phyloP scores from a whole-genome alignment of 2,113 vertebrate genomes.

The Hippocampus comes region DNA sequence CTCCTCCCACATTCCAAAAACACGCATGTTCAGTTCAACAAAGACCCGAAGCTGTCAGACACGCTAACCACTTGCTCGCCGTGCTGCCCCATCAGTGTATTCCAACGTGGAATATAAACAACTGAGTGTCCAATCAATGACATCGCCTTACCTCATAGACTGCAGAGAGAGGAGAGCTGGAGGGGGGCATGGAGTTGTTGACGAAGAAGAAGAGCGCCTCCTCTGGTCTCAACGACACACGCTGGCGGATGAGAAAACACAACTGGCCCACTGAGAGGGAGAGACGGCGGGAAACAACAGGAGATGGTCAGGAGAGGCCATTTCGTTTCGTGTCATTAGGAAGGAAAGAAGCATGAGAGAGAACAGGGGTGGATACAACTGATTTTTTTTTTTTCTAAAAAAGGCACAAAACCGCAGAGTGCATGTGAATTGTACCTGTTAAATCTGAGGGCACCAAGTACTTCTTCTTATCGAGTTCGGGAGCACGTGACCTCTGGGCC shows the following conservation, averaged over 20 bases:
- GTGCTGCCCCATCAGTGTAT: too few species aligned
- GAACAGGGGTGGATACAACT: too few species aligned
- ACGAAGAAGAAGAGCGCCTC: conserved; percentile 98
- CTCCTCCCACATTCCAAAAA: too few species aligned
- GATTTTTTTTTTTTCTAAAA: neutral
- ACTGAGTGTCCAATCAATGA: neutral
- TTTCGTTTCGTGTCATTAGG: conserved; percentile 12
- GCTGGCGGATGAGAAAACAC: conserved; percentile 95
- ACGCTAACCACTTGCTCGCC: too few species aligned
- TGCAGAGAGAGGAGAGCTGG: conserved; percentile 90
- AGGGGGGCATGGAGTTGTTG: conserved; percentile 94
- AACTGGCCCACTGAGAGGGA: conserved; percentile 85
- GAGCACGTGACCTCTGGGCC: conserved; percentile 87
- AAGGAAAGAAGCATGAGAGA: neutral
- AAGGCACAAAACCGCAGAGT: neutral
- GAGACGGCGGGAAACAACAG: neutral
- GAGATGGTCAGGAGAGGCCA: neutral
- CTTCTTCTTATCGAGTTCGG: conserved; percentile 97
- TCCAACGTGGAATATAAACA: too few species aligned
- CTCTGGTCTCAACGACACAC: conserved; percentile 91
- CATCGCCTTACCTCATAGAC: conserved; percentile 87
- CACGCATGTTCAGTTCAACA: too few species aligned
- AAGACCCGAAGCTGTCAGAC: too few species aligned
- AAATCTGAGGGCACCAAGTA: conserved; percentile 95
- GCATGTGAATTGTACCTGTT: conserved; percentile 77